Evolutionary conservation across 1,140 invertebrate species (phyloP), one percentile per base, ranked within the genome.

Genomic region (Megalopta genalis): DNA sequence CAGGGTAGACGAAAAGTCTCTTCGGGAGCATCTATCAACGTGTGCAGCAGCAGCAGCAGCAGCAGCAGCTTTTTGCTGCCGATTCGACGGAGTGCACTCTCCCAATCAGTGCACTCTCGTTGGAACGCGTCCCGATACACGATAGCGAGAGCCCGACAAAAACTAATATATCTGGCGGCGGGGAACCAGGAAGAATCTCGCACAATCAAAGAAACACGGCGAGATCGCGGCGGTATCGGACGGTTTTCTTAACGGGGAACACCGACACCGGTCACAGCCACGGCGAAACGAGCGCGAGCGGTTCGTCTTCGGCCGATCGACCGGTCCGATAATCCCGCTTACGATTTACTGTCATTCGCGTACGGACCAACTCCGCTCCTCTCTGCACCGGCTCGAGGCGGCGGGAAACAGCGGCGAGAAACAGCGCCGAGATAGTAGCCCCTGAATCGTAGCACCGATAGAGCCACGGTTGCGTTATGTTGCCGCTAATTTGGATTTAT

Each of bases 401-500:
- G 62, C 37, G 74, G 7, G 52, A 57, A 57, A 54, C 81, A 39
- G 23, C 75, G 32, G 62, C 37, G 74, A 12, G 52, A 57, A 57
- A 54, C 81, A 39, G 23, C 75, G 32, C 23, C 52, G 25, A 54
- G 70, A 71, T 57, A 62, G 69, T 68, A 42, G 75, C 27, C 25
- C 46, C 37, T 49, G 66, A 69, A 74, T 70, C 74, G 64, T 74
- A 80, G 62, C 77, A 73, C 69, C 81, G 80, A 87, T 89, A 87
- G 82, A 81, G 75, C 39, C 72, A 32, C 66, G 59, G 60, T 69
- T 74, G 80, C 81, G 86, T 83, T 88, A 84, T 77, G 80, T 87
- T 86, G 80, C 80, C 86, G 89, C 89, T 90, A 89, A 90, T 90
- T 90, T 90, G 89, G 86, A 90, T 90, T 90, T 90, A 90, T 90